Evolutionary conservation across 2,797 vertebrate genomes (phyloP), one percentile per base, ranked within the genome.

Genomic region (Chromobotia macracanthus): DNA sequence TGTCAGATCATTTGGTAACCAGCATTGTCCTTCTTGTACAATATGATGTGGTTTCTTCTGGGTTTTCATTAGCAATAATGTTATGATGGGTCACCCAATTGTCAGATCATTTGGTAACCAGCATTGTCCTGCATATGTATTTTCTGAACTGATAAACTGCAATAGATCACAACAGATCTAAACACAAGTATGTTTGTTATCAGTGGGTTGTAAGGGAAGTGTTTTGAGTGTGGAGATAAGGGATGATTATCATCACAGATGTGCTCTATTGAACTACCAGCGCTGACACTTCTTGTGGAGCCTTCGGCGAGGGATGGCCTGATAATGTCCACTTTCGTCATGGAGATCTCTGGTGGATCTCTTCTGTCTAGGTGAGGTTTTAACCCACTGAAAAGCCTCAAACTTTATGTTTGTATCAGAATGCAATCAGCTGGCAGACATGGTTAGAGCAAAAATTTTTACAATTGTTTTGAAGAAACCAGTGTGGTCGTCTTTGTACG

Each of bases 21-120:
- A 95, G 93, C 60, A 93, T 97, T 84, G n/a, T n/a, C n/a, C n/a
- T 97, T 98, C 88, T 89, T 98, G 72, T 99, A 97, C 46, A 93
- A 93, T 28, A 10, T 12, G 5, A n/a, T 13, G 2, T 60, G n/a
- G n/a, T n/a, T n/a, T n/a, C n/a, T 63, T 35, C 15, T 58, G 19
- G 58, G 1, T 38, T 46, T 8, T 60, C 46, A 16, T 50, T 16
- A 50, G 38, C 53, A 15, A 18, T 21, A 31, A 21, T 60, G 31
- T 46, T 25, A 64, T 64, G 28, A 18, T 64, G 15, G 48, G 16
- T 50, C 16, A 13, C 35, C 8, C 8, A 38, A 38, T 38, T 5
- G 8, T 38, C 5, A 38, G 35, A 0, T 38, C 35, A 38, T 38
- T 38, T 38, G 35, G 4, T 38, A 38, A 5, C 31, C 31, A 5